phyloP scores from a whole-genome alignment of 2,113 vertebrate genomes.

The Pitta sordida region DNA sequence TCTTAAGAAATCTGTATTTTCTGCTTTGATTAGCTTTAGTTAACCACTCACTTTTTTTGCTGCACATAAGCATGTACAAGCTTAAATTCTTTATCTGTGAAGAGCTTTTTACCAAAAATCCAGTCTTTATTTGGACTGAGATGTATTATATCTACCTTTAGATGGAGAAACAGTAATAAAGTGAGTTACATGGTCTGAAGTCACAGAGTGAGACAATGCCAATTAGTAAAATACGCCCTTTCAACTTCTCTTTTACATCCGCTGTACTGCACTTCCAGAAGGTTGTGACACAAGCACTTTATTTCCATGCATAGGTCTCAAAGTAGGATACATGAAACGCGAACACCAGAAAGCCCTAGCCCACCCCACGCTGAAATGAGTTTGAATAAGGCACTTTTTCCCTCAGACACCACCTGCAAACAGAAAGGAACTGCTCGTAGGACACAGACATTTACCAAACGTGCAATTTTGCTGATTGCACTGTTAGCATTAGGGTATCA shows the following conservation, averaged over 20 bases:
- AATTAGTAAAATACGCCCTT: not conserved
- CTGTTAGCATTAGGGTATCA: not conserved
- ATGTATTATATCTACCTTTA: not conserved
- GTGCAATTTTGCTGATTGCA: fast-evolving
- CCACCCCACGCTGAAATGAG: not conserved
- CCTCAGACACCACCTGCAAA: not conserved
- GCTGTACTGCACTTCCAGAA: not conserved
- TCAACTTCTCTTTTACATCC: not conserved
- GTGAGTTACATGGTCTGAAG: not conserved
- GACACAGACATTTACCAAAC: not conserved
- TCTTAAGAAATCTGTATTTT: not conserved
- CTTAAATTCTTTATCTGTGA: not conserved
- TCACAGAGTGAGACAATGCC: not conserved
- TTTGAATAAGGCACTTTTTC: not conserved
- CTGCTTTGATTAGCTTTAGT: not conserved
- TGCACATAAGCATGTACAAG: fast-evolving
- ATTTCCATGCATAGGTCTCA: not conserved
- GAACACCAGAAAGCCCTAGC: not conserved
- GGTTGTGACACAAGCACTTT: not conserved
- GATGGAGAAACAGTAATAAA: not conserved
- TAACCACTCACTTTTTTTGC: not conserved
- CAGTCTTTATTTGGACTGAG: not conserved
- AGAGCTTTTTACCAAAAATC: not conserved
- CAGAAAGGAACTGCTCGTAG: not conserved
- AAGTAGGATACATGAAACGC: not conserved